phyloP scores from a whole-genome alignment of 2,888 invertebrate species.

The Lottia scabra region DNA sequence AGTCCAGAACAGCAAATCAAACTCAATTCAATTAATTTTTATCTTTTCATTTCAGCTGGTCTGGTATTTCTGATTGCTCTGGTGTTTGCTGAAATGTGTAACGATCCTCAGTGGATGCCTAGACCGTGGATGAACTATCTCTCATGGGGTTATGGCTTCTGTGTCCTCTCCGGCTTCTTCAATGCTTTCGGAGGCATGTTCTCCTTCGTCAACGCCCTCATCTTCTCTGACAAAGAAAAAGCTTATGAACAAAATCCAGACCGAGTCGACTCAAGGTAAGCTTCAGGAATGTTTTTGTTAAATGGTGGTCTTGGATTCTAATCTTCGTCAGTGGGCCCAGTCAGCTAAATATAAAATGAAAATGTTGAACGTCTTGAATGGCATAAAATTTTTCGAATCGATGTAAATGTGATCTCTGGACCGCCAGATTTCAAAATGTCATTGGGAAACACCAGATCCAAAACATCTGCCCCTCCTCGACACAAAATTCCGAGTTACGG shows the following conservation, averaged over 20 bases:
- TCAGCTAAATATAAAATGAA: no score
- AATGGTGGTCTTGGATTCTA: no score
- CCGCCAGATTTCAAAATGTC: no score
- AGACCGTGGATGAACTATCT: slow-evolving; percentile 96
- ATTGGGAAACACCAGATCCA: no score
- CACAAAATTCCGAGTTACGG: no score
- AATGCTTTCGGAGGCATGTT: slow-evolving; percentile 62
- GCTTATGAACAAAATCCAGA: not conserved
- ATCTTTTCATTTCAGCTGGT: slow-evolving; percentile 40
- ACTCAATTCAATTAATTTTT: not conserved
- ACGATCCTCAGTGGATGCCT: slow-evolving; percentile 92
- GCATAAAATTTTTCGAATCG: no score
- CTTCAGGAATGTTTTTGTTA: no score
- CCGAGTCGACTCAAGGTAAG: not conserved
- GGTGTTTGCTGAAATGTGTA: slow-evolving; percentile 87
- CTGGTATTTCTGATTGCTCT: slow-evolving; percentile 56
- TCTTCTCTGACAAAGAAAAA: slow-evolving; percentile 34
- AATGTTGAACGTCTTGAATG: no score
- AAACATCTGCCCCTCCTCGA: no score
- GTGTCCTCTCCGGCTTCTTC: slow-evolving; percentile 77
- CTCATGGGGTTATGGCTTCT: slow-evolving; percentile 94
- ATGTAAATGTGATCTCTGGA: no score
- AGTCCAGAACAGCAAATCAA: no score
- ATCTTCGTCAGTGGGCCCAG: no score
- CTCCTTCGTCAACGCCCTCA: slow-evolving; percentile 50